These are phyloP conservation scores for Phalloptychus januarius DNA, from an alignment of 2,797 vertebrate genomes.

Conservation along the genomic window DNA sequence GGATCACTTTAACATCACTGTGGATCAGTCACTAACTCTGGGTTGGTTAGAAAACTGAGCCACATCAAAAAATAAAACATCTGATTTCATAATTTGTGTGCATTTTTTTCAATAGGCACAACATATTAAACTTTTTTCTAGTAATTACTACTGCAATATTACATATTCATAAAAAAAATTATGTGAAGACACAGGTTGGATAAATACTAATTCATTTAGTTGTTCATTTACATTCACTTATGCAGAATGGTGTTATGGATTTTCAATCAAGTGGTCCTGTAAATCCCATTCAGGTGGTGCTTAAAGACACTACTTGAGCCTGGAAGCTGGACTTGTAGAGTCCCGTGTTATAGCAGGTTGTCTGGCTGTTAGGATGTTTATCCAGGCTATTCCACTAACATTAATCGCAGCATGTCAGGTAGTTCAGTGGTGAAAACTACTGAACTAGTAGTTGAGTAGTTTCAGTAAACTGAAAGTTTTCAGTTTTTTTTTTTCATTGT, in stretches of 20 bases:
- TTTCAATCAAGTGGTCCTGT: constrained; percentile 5
- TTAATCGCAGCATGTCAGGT: constrained; percentile 27
- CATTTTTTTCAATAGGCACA: not conserved
- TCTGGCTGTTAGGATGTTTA: constrained; percentile 35
- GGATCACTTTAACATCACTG: not conserved
- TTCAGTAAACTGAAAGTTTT: too few relatives aligned
- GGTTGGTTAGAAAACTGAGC: not conserved
- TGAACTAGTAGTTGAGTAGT: too few relatives aligned
- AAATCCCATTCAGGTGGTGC: constrained; percentile 23
- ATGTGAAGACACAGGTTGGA: not conserved
- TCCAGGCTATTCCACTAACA: constrained; percentile 34
- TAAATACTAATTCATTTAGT: not conserved
- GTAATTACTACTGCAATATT: too few relatives aligned
- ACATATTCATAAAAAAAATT: not conserved
- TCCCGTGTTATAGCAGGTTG: constrained; percentile 11
- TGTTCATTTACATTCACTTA: constrained; percentile 3
- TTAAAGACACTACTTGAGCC: not conserved
- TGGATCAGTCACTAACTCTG: not conserved
- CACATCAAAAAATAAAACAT: not conserved
- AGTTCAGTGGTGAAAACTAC: constrained; percentile 42
- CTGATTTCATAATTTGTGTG: not conserved
- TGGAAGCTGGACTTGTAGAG: not conserved
- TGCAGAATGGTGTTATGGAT: not conserved
- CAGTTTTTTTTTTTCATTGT: too few relatives aligned
- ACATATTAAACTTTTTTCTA: not conserved